A percentile compares a stretch with the other conserved stretches of the same genome.
Evolutionary conservation across 2,113 vertebrate species (phyloP).

Genomic region (Chauna torquata): DNA sequence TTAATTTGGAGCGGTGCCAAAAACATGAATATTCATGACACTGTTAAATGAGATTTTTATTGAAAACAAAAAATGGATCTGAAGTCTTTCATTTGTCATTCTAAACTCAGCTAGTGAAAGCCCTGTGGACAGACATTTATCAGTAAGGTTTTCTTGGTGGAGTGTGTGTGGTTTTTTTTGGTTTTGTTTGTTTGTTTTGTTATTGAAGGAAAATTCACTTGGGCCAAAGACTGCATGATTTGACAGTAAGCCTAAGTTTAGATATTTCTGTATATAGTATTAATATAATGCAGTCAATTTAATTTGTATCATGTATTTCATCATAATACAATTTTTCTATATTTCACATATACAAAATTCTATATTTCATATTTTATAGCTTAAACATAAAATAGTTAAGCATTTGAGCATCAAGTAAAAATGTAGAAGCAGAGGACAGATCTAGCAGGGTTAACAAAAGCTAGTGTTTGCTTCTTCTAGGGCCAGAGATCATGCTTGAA

Average conservation of each 20-base stretch:
- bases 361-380: background rate
- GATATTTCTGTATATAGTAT: background rate
- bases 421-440: background rate
- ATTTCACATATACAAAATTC: background rate
- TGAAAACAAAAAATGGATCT: slow-evolving; percentile 67
- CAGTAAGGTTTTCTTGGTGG: background rate
- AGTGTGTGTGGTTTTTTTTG: no score
- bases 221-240: background rate
- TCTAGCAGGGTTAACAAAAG: background rate
- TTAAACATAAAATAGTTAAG: background rate
- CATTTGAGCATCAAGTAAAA: background rate
- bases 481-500: background rate
- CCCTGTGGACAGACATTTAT: slow-evolving; percentile 1
- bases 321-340: background rate
- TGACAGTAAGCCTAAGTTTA: background rate
- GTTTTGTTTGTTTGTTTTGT: background rate
- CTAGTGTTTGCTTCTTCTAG: background rate
- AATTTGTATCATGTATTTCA: background rate
- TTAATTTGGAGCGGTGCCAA: slow-evolving; percentile 49
- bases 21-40: slow-evolving; percentile 64
- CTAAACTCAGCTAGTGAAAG: background rate
- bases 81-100: slow-evolving; percentile 54
- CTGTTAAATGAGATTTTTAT: slow-evolving; percentile 71
- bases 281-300: background rate
- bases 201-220: background rate